Base-by-base conservation (phyloP, 2,797 vertebrate genomes). In the Neostethus bicornis region DNA sequence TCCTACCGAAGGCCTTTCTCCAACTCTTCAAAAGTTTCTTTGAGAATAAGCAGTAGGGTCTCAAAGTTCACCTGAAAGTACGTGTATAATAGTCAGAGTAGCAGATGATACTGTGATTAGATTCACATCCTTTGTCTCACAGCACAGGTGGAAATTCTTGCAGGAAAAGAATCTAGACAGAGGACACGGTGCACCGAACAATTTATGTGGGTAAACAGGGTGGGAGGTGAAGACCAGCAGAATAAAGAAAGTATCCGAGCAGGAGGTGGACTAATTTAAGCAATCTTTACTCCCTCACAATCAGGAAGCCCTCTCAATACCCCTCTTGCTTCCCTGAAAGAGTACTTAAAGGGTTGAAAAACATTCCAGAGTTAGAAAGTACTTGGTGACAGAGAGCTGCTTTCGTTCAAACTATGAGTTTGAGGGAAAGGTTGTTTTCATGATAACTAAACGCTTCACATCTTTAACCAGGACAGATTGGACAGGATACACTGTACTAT, bases 351-450 rank as follows among this genome's bases (percentile, higher is more conserved):
- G 74, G 69, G 69, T 65, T 90, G 81, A 86, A 88, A 84, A 88
- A 82, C 91, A 92, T 92, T 92, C 91, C 89, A 86, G 75, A 76
- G 69, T 31, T 59, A 73, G 38, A 83, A 72, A 85, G 73, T 79
- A 85, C 84, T 80, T 83, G 75, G 79, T 74, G 81, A 86, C 66
- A 21, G 70, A 73, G 67, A 75, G 54, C 31, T 6, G 61, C 65
- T 75, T 73, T 44, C 58, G 61, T 73, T 67, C 35, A 61, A 59
- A 66, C 25, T 1, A 12, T 43, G 50, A 67, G 46, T 44, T 49
- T 46, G 45, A 53, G 60, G 37, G 64, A 45, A 61, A 57, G 42
- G 48, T 66, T 79, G 51, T 76, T 75, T 67, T 77, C 66, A 60
- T 58, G 47, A 79, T 58, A 58, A 60, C 43, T 58, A 61, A 66